Evolutionary conservation across 2,888 invertebrate genomes (phyloP).

Genomic region (Charanyca ferruginea): DNA sequence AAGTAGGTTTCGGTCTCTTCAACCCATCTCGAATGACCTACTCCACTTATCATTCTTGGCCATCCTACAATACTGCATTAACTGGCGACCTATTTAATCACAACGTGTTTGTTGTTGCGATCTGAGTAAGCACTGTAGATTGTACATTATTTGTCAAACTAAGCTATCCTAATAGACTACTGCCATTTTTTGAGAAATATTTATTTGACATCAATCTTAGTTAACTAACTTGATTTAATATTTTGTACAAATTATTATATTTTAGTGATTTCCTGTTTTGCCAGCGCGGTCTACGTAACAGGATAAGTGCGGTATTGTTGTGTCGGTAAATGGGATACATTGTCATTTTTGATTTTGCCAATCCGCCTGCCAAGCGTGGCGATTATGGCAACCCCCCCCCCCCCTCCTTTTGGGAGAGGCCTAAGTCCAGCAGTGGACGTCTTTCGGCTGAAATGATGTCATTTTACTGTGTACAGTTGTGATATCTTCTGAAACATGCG

Average conservation of each 20-base stretch:
- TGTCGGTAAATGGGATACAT: neutral
- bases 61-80: conserved; percentile 52
- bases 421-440: too few species aligned
- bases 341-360: too few species aligned
- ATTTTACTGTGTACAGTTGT: too few species aligned
- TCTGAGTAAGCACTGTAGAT: conserved; percentile 25
- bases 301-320: neutral
- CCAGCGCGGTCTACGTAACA: neutral
- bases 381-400: too few species aligned
- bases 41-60: conserved; percentile 53
- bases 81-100: conserved; percentile 49
- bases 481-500: too few species aligned
- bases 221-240: neutral
- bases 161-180: neutral
- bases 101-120: conserved; percentile 27
- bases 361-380: too few species aligned
- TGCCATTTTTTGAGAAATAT: neutral
- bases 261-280: neutral
- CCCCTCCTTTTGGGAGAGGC: too few species aligned
- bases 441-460: too few species aligned
- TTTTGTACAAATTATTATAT: neutral
- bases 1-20: conserved; percentile 38
- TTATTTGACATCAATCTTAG: neutral
- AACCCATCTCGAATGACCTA: conserved; percentile 61
- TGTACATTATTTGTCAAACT: neutral